phyloP scores from a whole-genome alignment of 2,113 vertebrate genomes.

The Pachyramphus minor region DNA sequence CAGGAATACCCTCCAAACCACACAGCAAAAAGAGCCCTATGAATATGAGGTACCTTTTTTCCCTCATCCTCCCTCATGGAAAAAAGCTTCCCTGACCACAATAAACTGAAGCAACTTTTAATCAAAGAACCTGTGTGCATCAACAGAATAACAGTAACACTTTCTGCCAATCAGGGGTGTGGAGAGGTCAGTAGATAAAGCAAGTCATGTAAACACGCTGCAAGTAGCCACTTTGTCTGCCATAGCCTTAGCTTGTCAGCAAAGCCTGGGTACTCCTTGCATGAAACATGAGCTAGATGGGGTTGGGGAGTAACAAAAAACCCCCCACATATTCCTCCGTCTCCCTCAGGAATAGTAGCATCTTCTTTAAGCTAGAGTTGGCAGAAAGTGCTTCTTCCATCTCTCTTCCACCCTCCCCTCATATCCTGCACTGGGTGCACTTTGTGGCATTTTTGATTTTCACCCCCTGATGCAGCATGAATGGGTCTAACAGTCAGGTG shows the following conservation, averaged over 20 bases:
- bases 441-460: not conserved
- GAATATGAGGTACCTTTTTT: not conserved
- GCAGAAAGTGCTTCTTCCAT: not conserved
- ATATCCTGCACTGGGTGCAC: not conserved
- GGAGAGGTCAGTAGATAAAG: not conserved
- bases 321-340: not conserved
- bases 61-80: not conserved
- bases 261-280: not conserved
- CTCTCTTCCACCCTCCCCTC: no score
- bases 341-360: not conserved
- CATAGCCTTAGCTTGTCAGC: not conserved
- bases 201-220: not conserved
- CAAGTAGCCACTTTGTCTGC: not conserved
- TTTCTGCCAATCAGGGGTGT: not conserved
- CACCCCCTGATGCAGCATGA: not conserved
- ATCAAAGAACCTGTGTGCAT: not conserved
- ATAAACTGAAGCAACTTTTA: not conserved
- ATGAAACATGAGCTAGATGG: not conserved
- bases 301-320: not conserved
- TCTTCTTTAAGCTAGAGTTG: not conserved
- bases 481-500: not conserved
- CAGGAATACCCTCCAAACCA: not conserved
- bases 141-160: not conserved
- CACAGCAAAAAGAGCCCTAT: not conserved
- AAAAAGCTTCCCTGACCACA: not conserved